Evolutionary conservation across 2,888 invertebrate genomes (phyloP), one percentile per base, ranked within the genome.

Genomic region (Epirrhoe alternata): DNA sequence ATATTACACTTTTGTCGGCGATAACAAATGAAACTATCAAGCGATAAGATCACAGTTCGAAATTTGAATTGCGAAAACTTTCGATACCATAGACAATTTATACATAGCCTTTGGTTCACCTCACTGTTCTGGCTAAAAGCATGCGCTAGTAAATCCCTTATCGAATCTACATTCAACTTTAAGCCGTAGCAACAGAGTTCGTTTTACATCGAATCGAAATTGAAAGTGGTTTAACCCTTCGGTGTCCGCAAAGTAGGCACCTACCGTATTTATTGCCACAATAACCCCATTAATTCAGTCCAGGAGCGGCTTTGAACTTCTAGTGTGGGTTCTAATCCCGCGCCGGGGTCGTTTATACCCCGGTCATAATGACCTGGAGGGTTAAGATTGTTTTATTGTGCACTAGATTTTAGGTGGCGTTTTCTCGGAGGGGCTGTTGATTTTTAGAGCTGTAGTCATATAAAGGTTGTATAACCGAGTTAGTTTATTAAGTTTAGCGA

Each of bases 231-330:
- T 24, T 51, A 59, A 52, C 51, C 59, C 16, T 17, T 10, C 91
- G 16, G 45, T 53, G 60, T 61, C 60, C 60, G 60, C 60, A 60
- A 53, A 61, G 42, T 31, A 61, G 53, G 60, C 55, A 60, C 66
- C 64, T 64, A 47, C 81, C 82, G 87, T 92, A 92, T 93, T 92
- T 93, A 93, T 92, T 89, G 89, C 92, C 84, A 84, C 89, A 88
- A 91, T 90, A 93, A 90, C 90, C 90, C 91, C 87, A 93, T 92
- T 92, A 92, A 92, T 92, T 90, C 87, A 80, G 70, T 73, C 69
- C 60, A 57, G 68, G 79, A 80, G 82, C 82, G 86, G 87, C 86
- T 90, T 88, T 86, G 87, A 86, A 87, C 85, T 86, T 80, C 79
- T 77, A 77, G 74, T 76, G 76, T 71, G 72, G 79, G 77, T 77